Evolutionary conservation across 1,140 invertebrate genomes (phyloP), one percentile per base, ranked within the genome.

Genomic region (Procambarus clarkii): DNA sequence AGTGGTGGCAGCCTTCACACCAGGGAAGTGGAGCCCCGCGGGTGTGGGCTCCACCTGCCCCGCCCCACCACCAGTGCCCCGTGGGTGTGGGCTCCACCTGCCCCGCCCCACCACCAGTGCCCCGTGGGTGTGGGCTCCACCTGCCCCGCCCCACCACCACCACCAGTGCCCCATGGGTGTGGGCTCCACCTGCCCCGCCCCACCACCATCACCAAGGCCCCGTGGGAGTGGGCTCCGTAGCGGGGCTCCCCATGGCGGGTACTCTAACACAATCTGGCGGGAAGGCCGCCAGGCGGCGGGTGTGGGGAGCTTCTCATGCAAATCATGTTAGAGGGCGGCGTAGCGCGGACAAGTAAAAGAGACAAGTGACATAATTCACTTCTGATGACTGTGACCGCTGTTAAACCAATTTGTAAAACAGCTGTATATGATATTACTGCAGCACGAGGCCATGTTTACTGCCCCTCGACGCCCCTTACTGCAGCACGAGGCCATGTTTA

Each of bases 291-390:
- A 5, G 8, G 13, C 13, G n/a, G n/a, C 80, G 15, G 15, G 5
- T 60, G n/a, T 24, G 13, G 50, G 60, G 34, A 45, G 45, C 34
- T 83, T 83, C 58, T 13, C 81, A 69, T 83, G 80, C 80, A 82
- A 46, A 83, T 83, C 60, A 2, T 13, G 69, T 83, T 83, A 83
- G 58, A 24, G 13, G 24, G 13, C 77, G 45, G 58, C 58, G 4
- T 8, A 15, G 13, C 45, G 77, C 60, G 21, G 69, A 13, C 58
- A 15, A 21, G 60, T 44, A 18, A 24, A n/a, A 69, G 58, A 83
- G 80, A 83, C 81, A 83, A 18, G 58, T 83, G 81, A 83, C 81
- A 46, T 69, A 69, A 83, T 83, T 69, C 58, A 69, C 58, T 83
- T 83, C 34, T 3, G 81, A 18, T 83, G 58, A 69, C 15, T 83